Conservation (phyloP, 2,113 vertebrate genomes). For the Taurulus bubalis region DNA sequence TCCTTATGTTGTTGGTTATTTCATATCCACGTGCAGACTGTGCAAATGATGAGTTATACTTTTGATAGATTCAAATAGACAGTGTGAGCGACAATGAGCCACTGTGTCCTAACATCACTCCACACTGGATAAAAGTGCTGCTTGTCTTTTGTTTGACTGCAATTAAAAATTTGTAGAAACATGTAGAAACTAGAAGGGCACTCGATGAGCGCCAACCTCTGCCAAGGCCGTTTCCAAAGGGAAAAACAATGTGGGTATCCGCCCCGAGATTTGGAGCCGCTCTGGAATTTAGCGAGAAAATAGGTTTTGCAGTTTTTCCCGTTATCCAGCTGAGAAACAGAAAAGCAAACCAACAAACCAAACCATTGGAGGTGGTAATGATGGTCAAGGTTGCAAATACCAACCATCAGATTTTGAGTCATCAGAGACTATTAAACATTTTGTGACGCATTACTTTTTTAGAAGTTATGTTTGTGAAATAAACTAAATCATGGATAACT, state of each 20-base stretch:
- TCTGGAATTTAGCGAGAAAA: background rate
- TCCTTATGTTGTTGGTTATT: conserved; percentile 6
- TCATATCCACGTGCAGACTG: background rate
- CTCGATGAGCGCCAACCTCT: background rate
- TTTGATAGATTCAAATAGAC: background rate
- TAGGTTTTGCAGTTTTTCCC: background rate
- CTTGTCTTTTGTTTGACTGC: background rate
- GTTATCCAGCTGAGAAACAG: background rate
- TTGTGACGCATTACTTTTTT: background rate
- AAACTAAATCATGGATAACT: background rate
- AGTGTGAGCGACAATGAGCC: background rate
- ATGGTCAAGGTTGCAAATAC: background rate
- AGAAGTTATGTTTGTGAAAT: background rate
- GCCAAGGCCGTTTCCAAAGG: background rate
- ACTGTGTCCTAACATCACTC: background rate
- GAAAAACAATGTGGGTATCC: background rate
- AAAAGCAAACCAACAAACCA: background rate
- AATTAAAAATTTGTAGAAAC: background rate
- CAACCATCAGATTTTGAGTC: background rate
- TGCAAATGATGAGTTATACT: conserved; percentile 1
- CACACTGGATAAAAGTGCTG: background rate
- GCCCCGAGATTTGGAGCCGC: background rate
- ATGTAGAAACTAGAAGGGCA: background rate
- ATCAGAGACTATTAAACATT: background rate
- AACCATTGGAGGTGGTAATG: background rate